phyloP scores from a whole-genome alignment of 2,797 vertebrate genomes.

The Enteromius afrohamiltoni region DNA sequence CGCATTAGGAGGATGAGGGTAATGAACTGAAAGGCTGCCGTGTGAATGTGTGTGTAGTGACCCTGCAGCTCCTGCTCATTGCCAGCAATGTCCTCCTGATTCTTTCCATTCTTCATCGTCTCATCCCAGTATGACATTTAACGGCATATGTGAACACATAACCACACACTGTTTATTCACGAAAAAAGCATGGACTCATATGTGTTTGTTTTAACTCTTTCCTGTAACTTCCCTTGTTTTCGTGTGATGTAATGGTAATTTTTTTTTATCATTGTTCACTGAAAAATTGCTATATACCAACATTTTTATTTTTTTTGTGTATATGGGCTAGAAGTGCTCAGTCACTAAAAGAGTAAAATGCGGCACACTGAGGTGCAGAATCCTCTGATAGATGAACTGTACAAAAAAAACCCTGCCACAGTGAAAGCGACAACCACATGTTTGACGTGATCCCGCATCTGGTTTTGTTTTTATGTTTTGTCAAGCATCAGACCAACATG shows the following conservation, averaged over 20 bases:
- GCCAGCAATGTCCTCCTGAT: slow-evolving; percentile 80
- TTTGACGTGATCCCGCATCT: slow-evolving; percentile 58
- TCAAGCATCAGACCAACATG: slow-evolving; percentile 35
- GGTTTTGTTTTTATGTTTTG: slow-evolving; percentile 56
- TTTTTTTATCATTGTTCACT: neutral
- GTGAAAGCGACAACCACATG: slow-evolving; percentile 49
- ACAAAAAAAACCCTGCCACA: neutral
- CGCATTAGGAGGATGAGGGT: slow-evolving; percentile 81
- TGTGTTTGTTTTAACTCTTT: neutral
- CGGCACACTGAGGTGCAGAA: neutral
- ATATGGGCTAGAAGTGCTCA: neutral
- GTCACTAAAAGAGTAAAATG: slow-evolving; percentile 50
- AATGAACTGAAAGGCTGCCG: slow-evolving; percentile 80
- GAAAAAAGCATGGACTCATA: neutral
- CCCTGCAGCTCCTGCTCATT: slow-evolving; percentile 78
- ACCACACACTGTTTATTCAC: slow-evolving; percentile 22
- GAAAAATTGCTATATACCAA: too few relatives aligned
- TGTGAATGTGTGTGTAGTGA: slow-evolving; percentile 70
- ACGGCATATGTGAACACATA: slow-evolving; percentile 54
- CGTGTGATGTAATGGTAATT: neutral
- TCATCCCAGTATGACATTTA: slow-evolving; percentile 28
- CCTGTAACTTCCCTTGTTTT: neutral
- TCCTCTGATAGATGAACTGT: slow-evolving; percentile 21
- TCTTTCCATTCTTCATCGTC: slow-evolving; percentile 77
- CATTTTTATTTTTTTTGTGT: too few relatives aligned